Conservation (phyloP, 2,888 invertebrate species). For the Cancer borealis region DNA sequence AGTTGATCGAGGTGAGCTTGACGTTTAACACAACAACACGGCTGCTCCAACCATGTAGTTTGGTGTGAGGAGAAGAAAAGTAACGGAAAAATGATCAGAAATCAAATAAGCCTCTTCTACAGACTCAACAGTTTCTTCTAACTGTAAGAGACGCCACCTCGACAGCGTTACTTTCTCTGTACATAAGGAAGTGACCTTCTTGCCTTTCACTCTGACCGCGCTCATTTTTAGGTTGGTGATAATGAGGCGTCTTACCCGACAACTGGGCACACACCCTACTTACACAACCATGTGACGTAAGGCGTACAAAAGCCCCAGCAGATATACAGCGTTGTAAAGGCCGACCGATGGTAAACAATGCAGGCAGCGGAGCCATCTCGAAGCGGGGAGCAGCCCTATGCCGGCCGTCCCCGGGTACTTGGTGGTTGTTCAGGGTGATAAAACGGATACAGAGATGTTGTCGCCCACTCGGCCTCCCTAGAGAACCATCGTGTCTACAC, state of each 20-base stretch:
- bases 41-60: neutral
- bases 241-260: slow-evolving; percentile 9
- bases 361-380: slow-evolving; percentile 44
- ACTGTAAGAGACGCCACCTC: neutral
- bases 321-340: slow-evolving; percentile 49
- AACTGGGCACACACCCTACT: slow-evolving; percentile 35
- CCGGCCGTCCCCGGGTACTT: slow-evolving; percentile 39
- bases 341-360: slow-evolving; percentile 46
- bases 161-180: neutral
- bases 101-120: neutral
- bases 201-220: neutral
- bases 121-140: neutral
- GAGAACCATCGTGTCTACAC: neutral
- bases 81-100: neutral
- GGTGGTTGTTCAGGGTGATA: slow-evolving; percentile 39
- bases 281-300: slow-evolving; percentile 47
- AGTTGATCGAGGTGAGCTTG: neutral
- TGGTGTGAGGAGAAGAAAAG: neutral
- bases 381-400: neutral
- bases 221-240: slow-evolving; percentile 1
- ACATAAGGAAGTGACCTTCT: slow-evolving; percentile 17
- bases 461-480: neutral
- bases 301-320: slow-evolving; percentile 18
- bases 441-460: slow-evolving; percentile 18
- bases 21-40: neutral